Conservation (phyloP, 2,797 vertebrate species). For the Pitangus sulphuratus region DNA sequence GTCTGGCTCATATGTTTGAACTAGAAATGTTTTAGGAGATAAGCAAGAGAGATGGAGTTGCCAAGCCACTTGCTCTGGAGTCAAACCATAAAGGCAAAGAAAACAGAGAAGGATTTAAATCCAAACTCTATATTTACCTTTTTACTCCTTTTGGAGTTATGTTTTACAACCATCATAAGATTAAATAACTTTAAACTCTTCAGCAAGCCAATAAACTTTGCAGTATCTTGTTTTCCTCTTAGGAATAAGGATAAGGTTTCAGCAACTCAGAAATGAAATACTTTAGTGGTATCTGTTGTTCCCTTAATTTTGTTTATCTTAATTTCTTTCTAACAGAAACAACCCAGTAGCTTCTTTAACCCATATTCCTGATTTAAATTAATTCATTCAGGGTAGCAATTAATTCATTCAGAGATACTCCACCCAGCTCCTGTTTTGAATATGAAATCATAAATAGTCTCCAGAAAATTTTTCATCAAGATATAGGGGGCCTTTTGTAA, state of each 20-base stretch:
- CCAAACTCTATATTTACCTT: constrained; percentile 40
- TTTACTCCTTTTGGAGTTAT: not conserved
- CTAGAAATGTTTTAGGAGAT: not conserved
- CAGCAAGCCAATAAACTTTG: constrained; percentile 12
- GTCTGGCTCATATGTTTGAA: not conserved
- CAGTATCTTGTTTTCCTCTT: not conserved
- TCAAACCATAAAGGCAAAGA: constrained; percentile 1
- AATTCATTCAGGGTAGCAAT: not conserved
- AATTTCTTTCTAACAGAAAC: not conserved
- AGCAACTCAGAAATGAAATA: not conserved
- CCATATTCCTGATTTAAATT: not conserved
- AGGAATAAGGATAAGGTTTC: not conserved
- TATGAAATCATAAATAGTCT: not conserved
- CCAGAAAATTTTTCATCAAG: not conserved
- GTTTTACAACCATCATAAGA: not conserved
- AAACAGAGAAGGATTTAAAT: constrained; percentile 31
- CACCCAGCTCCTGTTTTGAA: not conserved
- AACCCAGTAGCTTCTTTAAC: not conserved
- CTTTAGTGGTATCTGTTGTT: not conserved
- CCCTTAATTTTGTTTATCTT: not conserved
- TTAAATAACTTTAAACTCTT: constrained; percentile 21
- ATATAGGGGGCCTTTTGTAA: not conserved
- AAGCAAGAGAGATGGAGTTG: not conserved
- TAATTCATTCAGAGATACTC: not conserved
- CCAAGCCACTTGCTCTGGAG: not conserved